Evolutionary conservation across 2,888 invertebrate genomes (phyloP).

Genomic region (Agrotis exclamationis): DNA sequence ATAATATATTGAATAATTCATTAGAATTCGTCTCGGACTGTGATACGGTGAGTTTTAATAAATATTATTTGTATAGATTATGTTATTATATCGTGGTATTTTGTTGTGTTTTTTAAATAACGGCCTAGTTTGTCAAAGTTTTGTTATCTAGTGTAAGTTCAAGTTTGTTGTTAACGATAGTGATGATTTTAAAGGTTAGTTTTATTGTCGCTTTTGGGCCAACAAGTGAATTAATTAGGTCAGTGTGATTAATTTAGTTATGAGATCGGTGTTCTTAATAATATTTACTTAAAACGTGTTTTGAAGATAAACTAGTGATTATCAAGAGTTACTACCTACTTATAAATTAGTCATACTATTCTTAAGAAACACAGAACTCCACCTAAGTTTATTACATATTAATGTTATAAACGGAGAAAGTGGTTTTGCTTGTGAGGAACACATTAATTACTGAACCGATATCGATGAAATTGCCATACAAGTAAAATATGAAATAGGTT

Average conservation of each 20-base stretch:
- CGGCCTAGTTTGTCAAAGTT: slow-evolving; percentile 18
- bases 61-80: not conserved
- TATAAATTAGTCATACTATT: too few relatives aligned
- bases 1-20: slow-evolving; percentile 81
- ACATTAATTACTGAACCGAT: too few relatives aligned
- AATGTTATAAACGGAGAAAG: too few relatives aligned
- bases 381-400: too few relatives aligned
- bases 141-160: slow-evolving; percentile 8
- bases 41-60: slow-evolving; percentile 70
- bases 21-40: slow-evolving; percentile 77
- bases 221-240: not conserved
- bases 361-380: too few relatives aligned
- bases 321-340: too few relatives aligned
- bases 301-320: too few relatives aligned
- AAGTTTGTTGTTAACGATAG: slow-evolving; percentile 17
- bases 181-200: not conserved
- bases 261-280: not conserved
- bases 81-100: not conserved
- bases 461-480: too few relatives aligned
- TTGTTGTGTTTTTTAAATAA: slow-evolving; percentile 36
- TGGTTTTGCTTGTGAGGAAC: too few relatives aligned
- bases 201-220: not conserved
- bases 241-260: not conserved
- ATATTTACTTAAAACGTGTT: not conserved
- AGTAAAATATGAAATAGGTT: too few relatives aligned